These are phyloP conservation scores for cat (Felis catus) DNA, from an alignment of 2,113 vertebrate genomes.

Conservation along the genomic window F.catus_Fca126_mat1.0 CM031423.1:29053501-29054000, in stretches of 20 bases:
- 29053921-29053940: not conserved
- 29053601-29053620: no score
- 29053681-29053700: no score
- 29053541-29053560: not conserved
- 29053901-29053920: not conserved
- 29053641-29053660: no score
- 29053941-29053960: not conserved
- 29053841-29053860: not conserved
- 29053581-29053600: no score
- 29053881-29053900: not conserved
- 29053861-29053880: not conserved
- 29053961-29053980: not conserved
- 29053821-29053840: not conserved
- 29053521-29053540: not conserved
- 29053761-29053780: not conserved
- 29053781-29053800: not conserved
- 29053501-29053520: not conserved
- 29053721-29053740: no score
- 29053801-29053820: not conserved
- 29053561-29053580: no score
- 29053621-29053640: no score
- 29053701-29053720: no score
- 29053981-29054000: not conserved
- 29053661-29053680: no score
- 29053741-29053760: no score